Conservation (phyloP, 2,113 vertebrate genomes). For the Prunella fulvescens region DNA sequence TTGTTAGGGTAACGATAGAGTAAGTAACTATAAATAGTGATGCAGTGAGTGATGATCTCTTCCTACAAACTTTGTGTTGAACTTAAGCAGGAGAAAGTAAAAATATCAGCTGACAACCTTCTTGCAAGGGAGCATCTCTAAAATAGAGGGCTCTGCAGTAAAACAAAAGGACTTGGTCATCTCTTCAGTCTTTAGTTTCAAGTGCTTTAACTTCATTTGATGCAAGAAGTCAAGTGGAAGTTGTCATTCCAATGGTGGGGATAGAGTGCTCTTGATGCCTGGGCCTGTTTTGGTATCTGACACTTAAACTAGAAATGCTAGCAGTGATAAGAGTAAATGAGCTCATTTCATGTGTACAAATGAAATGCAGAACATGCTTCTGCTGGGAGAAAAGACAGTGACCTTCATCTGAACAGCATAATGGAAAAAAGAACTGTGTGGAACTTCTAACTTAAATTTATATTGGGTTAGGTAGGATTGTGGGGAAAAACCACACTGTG, state of each 20-base stretch:
- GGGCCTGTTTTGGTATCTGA: neutral
- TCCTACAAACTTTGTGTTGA: neutral
- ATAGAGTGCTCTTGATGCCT: neutral
- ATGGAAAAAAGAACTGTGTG: neutral
- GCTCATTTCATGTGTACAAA: neutral
- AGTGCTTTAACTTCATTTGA: slow-evolving; percentile 1
- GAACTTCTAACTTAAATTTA: neutral
- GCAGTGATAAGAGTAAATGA: neutral
- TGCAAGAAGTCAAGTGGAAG: slow-evolving; percentile 8
- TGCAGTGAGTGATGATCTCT: neutral
- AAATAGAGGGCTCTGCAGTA: neutral
- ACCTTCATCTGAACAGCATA: neutral
- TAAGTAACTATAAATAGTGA: neutral
- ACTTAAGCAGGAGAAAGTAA: neutral
- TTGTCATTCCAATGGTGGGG: neutral
- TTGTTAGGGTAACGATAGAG: neutral
- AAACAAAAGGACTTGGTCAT: neutral
- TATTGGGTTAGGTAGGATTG: neutral
- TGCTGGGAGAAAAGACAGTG: neutral
- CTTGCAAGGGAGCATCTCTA: neutral
- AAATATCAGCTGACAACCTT: neutral
- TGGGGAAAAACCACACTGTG: neutral
- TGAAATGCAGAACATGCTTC: neutral
- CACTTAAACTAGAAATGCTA: neutral
- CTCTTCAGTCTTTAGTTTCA: neutral